phyloP scores from a whole-genome alignment of 2,888 invertebrate species.

The Blomia tropicalis region DNA sequence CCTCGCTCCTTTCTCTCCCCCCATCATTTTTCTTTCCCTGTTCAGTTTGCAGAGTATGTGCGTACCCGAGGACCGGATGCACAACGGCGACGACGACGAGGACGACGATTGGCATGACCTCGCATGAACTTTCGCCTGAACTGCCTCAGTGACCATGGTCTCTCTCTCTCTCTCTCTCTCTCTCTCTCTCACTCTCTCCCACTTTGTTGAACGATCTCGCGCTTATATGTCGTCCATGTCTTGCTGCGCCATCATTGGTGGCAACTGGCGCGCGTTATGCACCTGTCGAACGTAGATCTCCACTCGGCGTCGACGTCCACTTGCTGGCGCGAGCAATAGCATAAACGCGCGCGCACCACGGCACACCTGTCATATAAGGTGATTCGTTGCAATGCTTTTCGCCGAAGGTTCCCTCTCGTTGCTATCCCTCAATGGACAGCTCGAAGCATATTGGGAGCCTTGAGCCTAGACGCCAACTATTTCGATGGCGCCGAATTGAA shows the following conservation, averaged over 20 bases:
- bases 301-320: not conserved
- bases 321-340: too few species aligned
- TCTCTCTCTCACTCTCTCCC: too few species aligned
- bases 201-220: too few species aligned
- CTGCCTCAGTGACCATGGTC: not conserved
- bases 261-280: not conserved
- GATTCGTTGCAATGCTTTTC: not conserved
- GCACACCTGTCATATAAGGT: not conserved
- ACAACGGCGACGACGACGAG: not conserved
- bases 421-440: too few species aligned
- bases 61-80: conserved; percentile 6
- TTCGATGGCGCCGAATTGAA: not conserved
- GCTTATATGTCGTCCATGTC: not conserved
- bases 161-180: too few species aligned
- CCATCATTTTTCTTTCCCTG: not conserved
- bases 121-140: conserved; percentile 1
- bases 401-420: not conserved
- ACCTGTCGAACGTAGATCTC: not conserved
- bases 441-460: too few species aligned
- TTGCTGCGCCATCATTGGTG: not conserved
- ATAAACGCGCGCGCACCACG: too few species aligned
- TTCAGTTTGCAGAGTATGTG: not conserved
- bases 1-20: not conserved
- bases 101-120: not conserved
- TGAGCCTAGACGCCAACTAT: not conserved